Evolutionary conservation across 2,113 vertebrate genomes (phyloP), one percentile per base, ranked within the genome.

Genomic region (Oophaga pumilio): DNA sequence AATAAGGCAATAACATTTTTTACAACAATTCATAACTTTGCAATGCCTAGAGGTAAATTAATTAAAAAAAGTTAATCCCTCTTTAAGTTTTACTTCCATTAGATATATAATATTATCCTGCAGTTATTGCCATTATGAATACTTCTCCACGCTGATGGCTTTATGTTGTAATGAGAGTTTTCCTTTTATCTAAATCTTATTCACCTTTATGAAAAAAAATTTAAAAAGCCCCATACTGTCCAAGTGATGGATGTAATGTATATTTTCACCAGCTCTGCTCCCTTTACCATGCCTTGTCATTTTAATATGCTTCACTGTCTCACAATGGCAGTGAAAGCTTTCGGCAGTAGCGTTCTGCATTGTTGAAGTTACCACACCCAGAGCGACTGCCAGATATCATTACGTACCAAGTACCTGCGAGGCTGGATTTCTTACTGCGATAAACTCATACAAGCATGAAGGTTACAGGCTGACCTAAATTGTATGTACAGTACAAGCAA

Each of bases 381-480:
- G 82, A 68, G 82, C 73, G 50, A 84, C 74, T 88, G 82, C 76
- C 89, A 80, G 88, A 78, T 24, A 20, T 85, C 20, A 84, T 86
- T 68, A 78, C 50, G 85, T 74, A 10, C 22, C 79, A 77, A 85
- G 77, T 68, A 87, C 85, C 76, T 87, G 85, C 64, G 13, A 87
- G 85, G 76, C 85, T 87, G 52, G 77, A 71, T 81, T 87, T 87
- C 77, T 73, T 57, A 26, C 85, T 87, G 85, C 17, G 52, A 81
- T 81, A 87, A 81, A 82, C 56, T 87, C 85, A 87, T n/a, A 69
- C 26, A 87, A 81, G 85, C 85, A 49, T 87, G 85, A 87, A 87
- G 85, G 85, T 87, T 87, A 87, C 57, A 73, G 22, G 60, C 76
- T 86, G 85, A 87, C 76, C 85, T 87, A 87, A 60, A 87, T 81